Percentiles rank a stretch among this genome's conserved stretches.
Evolutionary conservation across 2,888 invertebrate species (phyloP).

Genomic region (Aleiodes testaceus): DNA sequence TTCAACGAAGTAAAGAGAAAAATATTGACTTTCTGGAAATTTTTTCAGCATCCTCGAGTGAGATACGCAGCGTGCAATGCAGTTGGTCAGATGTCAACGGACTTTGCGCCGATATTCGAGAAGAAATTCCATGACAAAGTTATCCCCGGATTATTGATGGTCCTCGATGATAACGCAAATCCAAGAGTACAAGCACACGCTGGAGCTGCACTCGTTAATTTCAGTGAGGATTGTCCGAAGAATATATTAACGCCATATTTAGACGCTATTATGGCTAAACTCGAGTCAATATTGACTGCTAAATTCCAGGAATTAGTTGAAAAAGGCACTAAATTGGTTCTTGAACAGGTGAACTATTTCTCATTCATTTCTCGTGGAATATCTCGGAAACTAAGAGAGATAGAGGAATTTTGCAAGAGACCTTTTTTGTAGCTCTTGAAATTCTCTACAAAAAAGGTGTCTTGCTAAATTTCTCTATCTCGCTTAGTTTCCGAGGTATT

Average conservation of each 20-base stretch:
- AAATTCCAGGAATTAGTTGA: conserved; percentile 97
- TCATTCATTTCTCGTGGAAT: too few relatives aligned
- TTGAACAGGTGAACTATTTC: conserved; percentile 82
- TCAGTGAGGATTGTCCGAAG: conserved; percentile 99
- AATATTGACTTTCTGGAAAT: too few relatives aligned
- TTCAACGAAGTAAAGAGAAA: too few relatives aligned
- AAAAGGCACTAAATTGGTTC: conserved; percentile 94
- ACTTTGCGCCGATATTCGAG: conserved; percentile 97
- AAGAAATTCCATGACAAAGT: conserved; percentile 98
- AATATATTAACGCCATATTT: conserved; percentile 92
- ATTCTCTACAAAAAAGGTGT: too few relatives aligned
- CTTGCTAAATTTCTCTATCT: too few relatives aligned
- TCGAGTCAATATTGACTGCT: conserved; percentile 90
- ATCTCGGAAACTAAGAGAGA: too few relatives aligned
- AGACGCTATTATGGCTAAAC: conserved; percentile 91
- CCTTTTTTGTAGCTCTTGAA: too few relatives aligned
- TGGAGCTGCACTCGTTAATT: conserved; percentile 98
- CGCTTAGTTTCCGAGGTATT: too few relatives aligned
- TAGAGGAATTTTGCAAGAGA: too few relatives aligned
- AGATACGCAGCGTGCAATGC: conserved; percentile 99
- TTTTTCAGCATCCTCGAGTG: conserved; percentile 87
- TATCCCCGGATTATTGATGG: conserved; percentile 90
- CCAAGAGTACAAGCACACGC: conserved; percentile 91
- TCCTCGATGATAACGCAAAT: conserved; percentile 92
- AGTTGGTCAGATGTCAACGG: conserved; percentile 98